Evolutionary conservation across 2,113 vertebrate species (phyloP).

Genomic region (Cathartes aura): DNA sequence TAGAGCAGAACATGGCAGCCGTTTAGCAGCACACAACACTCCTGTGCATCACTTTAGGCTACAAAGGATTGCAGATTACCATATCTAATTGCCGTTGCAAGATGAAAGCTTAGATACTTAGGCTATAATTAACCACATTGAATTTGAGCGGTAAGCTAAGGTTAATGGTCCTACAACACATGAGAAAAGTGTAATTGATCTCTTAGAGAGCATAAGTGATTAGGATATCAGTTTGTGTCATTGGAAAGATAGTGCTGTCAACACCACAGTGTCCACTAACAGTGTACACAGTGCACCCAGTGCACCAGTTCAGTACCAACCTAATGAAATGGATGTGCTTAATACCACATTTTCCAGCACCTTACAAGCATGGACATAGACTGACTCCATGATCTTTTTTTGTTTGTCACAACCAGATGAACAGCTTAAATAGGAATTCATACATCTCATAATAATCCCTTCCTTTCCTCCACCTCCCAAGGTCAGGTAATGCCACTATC

Average conservation of each 20-base stretch:
- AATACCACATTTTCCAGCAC: not conserved
- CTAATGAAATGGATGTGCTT: not conserved
- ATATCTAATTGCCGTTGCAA: conserved; percentile 8
- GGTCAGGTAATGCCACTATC: not conserved
- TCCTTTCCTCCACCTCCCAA: not conserved
- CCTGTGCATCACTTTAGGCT: not conserved
- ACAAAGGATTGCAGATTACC: not conserved
- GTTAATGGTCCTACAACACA: conserved; percentile 57
- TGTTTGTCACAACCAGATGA: not conserved
- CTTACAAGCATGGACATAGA: not conserved
- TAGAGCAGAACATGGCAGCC: not conserved
- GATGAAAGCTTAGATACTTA: not conserved
- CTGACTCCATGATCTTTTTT: not conserved
- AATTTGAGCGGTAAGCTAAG: conserved; percentile 51
- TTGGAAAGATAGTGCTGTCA: not conserved
- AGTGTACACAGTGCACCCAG: not conserved
- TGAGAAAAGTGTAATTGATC: conserved; percentile 47
- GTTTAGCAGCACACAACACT: not conserved
- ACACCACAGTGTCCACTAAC: not conserved
- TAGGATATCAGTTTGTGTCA: conserved; percentile 34
- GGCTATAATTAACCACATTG: conserved; percentile 16
- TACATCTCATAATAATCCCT: not conserved
- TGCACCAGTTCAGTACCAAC: not conserved
- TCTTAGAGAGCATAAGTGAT: conserved; percentile 18
- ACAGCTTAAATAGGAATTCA: not conserved